Base-by-base conservation (phyloP, 2,888 invertebrate species). In the Melangyna quadrimaculata region DNA sequence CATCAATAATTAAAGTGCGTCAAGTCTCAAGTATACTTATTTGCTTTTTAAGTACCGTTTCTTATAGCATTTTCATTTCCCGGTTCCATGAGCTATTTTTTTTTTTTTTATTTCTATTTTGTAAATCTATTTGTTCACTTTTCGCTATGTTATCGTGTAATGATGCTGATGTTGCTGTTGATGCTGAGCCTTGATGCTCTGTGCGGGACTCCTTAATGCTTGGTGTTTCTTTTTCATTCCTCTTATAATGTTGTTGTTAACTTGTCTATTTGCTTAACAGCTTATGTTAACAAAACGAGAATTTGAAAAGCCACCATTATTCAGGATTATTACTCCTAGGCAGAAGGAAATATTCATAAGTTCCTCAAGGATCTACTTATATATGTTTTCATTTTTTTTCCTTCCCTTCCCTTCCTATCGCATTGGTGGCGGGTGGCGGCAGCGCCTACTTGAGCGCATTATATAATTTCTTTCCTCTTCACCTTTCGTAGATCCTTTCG, bases 291-390 rank as follows among this genome's bases (percentile, higher is more conserved):
- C 86, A 86, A 80, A 81, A 86, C 81, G 86, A 81, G 81, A 81
- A 86, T 81, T 86, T 86, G 77, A 86, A 86, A 86, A 81, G 86
- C 77, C 86, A 70, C 86, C 81, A 86, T 86, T 81, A 86, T 86
- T 86, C 81, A 81, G 73, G 86, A 86, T 86, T 86, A 86, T 86
- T 72, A 86, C 81, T 86, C 81, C 77, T 86, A 73, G 73, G 45
- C 77, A 63, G 70, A 86, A 81, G 65, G 69, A 79, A 84, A 75
- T 79, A 79, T 79, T 79, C 75, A 79, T 79, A 77, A 84, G 84
- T 84, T 79, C 75, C 75, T 71, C 84, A 77, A 86, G 71, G 84
- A 77, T 80, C 77, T 77, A 27, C 67, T 86, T 80, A 53, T 63
- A 35, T 69, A 32, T 53, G 9, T 35, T 57, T 37, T 55, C 29